Evolutionary conservation across 2,888 invertebrate species (phyloP), one percentile per base, ranked within the genome.

Genomic region (Eupeodes latifasciatus): DNA sequence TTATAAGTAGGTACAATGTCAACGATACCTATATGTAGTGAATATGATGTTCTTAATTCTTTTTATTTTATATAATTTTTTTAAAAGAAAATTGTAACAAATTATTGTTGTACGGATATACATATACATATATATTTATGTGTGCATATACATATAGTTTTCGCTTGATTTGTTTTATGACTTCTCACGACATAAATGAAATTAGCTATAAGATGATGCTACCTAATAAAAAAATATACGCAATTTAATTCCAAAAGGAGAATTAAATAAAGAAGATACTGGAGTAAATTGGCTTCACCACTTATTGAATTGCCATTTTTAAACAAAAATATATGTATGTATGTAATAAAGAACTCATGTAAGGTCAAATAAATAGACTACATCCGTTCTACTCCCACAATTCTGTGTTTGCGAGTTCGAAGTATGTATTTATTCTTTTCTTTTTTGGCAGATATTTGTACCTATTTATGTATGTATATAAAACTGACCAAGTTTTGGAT

Each of bases 121-220:
- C 74, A 69, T 69, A 79, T 75, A 51, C 79, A 81, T n/a, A n/a
- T n/a, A n/a, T n/a, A n/a, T n/a, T n/a, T n/a, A n/a, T n/a, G n/a
- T 69, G 78, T 69, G 78, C 69, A 82, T 27, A 27, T 27, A 82
- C 2, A 27, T 27, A 27, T 79, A 74, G 81, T 88, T 88, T 88
- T 88, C 88, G 88, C 85, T 88, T 88, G 88, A 88, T 81, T 88
- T 88, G 85, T 81, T 88, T 85, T 85, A 84, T 77, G 88, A 88
- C 88, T 85, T 88, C 85, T 85, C 88, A 85, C 85, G 88, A 88
- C 88, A 81, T 85, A 81, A 88, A 88, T 81, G 85, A 84, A 88
- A 88, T 85, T 75, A 85, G 53, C 51, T 85, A 67, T 78, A 88
- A 85, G 81, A 88, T 85, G 81, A 85, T 85, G 78, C 51, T 81